A percentile compares a stretch with the other conserved stretches of the same genome.
These are phyloP conservation scores for Tamandua tetradactyla DNA, from an alignment of 2,797 vertebrate genomes.

Conservation along the genomic window DNA sequence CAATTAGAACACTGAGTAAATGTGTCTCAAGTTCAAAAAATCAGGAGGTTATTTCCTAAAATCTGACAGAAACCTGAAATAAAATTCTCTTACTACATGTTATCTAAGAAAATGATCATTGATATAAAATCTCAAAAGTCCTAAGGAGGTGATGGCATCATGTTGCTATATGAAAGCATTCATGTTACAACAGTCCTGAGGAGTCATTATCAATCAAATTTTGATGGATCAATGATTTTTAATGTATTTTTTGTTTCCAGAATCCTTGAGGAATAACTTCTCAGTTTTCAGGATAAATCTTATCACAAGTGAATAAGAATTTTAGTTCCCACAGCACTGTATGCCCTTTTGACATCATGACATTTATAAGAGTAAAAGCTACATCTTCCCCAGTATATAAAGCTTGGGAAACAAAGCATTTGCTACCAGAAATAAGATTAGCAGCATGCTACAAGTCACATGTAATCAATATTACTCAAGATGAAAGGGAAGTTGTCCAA, in stretches of 20 bases:
- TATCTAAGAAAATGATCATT: neutral
- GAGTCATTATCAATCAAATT: slow-evolving; percentile 3
- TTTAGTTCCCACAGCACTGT: neutral
- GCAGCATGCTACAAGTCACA: neutral
- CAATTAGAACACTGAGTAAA: neutral
- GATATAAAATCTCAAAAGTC: neutral
- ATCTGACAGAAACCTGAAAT: neutral
- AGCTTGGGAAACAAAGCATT: neutral
- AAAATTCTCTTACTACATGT: neutral
- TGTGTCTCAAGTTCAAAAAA: neutral
- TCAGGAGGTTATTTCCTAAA: neutral
- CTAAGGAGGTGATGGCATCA: neutral
- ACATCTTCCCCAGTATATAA: neutral
- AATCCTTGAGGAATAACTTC: neutral
- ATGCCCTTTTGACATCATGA: neutral
- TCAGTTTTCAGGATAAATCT: slow-evolving; percentile 27
- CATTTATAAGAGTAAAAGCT: neutral
- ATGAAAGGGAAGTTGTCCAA: neutral
- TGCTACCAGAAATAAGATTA: neutral
- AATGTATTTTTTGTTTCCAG: neutral
- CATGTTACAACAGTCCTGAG: neutral
- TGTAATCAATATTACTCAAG: neutral
- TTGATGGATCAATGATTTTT: neutral
- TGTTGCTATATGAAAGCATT: neutral
- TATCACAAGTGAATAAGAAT: neutral